Evolutionary conservation across 2,888 invertebrate genomes (phyloP), one percentile per base, ranked within the genome.

Genomic region (Carpatolechia fugitivella): DNA sequence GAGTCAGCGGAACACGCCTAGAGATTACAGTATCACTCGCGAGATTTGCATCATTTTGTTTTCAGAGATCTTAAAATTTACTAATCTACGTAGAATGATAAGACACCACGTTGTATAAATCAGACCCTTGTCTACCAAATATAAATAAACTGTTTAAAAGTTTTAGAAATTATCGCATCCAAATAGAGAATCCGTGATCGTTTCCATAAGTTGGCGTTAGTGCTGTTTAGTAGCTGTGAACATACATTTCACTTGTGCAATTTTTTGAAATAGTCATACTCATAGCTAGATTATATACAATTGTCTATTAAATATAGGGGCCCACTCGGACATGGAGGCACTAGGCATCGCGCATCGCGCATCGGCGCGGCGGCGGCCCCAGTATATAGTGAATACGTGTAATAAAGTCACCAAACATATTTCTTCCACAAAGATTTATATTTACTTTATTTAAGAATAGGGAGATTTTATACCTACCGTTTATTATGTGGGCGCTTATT

Each of bases 21-120:
- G 84, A 85, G 82, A 87, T 88, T 88, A 89, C 90, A 89, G 90
- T 90, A 90, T 90, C 90, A 90, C 90, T 89, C 90, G 54, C 56
- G 85, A 85, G 74, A 85, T 85, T 85, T 82, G 80, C 70, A 74
- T 80, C 84, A 63, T 71, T 82, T 52, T 85, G 78, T 56, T 71
- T 81, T 83, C 80, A 75, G 76, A 85, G 76, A 84, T 82, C 80
- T 89, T 82, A 71, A 85, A 81, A 77, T 80, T 82, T 80, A 85
- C 83, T 87, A 87, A 85, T 85, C 80, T 82, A 79, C 74, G 70
- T 79, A 82, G 80, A 79, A 80, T 73, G 72, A 73, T 85, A 84
- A 82, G 86, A 81, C 81, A 78, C 78, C 78, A 44, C 44, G 74
- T 80, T 77, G 75, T 76, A 74, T 73, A 78, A 81, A 81, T 79